Percentiles rank a stretch among this genome's conserved stretches.
These are phyloP conservation scores for Mamestra configurata DNA, from an alignment of 1,140 invertebrate species.

Conservation along the genomic window DNA sequence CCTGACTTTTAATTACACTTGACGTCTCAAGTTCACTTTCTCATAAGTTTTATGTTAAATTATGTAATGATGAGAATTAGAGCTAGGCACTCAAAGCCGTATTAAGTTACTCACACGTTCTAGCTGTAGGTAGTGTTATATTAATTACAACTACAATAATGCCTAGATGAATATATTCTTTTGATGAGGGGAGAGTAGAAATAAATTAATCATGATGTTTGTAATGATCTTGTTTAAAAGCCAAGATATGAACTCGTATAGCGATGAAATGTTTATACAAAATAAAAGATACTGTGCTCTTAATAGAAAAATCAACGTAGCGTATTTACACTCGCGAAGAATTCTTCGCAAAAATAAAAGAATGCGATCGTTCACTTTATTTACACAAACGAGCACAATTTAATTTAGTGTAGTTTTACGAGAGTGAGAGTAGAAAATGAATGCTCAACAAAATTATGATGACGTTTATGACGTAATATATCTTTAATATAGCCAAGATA, in stretches of 20 bases:
- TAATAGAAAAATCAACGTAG: conserved; percentile 3
- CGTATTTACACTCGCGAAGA: conserved; percentile 9
- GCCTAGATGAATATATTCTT: not conserved
- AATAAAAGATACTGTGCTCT: conserved; percentile 2
- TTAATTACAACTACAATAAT: not conserved
- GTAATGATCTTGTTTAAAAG: not conserved
- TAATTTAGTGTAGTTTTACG: conserved; percentile 39
- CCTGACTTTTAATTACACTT: not conserved
- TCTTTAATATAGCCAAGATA: conserved; percentile 37
- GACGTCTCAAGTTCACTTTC: conserved; percentile 3
- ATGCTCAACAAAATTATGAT: conserved; percentile 30
- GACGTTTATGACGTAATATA: conserved; percentile 40
- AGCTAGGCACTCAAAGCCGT: not conserved
- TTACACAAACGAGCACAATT: conserved; percentile 5
- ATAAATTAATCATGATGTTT: not conserved
- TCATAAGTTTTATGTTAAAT: not conserved
- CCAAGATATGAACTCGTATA: not conserved
- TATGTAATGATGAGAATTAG: not conserved
- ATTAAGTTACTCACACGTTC: not conserved
- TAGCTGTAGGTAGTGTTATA: not conserved
- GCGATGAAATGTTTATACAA: not conserved
- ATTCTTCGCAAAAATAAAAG: conserved; percentile 21
- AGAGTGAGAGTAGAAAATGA: conserved; percentile 19
- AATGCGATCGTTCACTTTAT: not conserved
- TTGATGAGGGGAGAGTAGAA: not conserved